Base-by-base conservation (phyloP, 2,113 vertebrate genomes). In the Garra rufa region DNA sequence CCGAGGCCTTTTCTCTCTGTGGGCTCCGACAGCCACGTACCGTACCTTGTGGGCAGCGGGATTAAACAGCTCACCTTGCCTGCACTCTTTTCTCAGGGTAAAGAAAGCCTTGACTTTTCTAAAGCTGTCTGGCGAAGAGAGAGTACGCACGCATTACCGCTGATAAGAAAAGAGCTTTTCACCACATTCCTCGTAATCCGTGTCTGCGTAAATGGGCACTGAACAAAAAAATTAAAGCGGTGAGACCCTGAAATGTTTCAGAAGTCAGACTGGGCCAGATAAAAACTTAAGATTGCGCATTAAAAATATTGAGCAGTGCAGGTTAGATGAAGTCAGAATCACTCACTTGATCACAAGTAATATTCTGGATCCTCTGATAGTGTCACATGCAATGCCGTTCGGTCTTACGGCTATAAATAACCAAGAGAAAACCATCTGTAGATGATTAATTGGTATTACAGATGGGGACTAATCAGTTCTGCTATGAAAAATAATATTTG, bases 291-390 rank as follows among this genome's bases (percentile, higher is more conserved):
- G 1, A 70, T 70, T 44, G 2, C 50, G 43, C 9, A 69, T 50
- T 82, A 17, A 67, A 17, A 67, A 55, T 13, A 55, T 69, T 55
- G 34, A 34, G 8, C 43, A 46, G 38, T 48, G 76, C 17, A 61
- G 17, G 21, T 46, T 19, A 46, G 11, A 15, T 44, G 52, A 69
- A 41, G 34, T 69, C 34, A 41, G 34, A 69, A n/a, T 41, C 17
- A 15, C 5, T 55, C 50, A 52, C 26, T 5, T 55, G 61, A 44
- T 44, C 4, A 90, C 89, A 85, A 87, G 87, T 92, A 92, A 92
- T 93, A 93, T 92, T 87, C 85, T 86, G 82, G 85, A 85, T 88
- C 87, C 87, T 78, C 79, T 89, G 15, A 91, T 89, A 88, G 86
- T 91, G 89, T 90, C 24, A 26, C 69, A 43, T 21, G 38, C 57